These are phyloP conservation scores for Elgaria multicarinata DNA, from an alignment of 2,113 vertebrate genomes.

Conservation along the genomic window DNA sequence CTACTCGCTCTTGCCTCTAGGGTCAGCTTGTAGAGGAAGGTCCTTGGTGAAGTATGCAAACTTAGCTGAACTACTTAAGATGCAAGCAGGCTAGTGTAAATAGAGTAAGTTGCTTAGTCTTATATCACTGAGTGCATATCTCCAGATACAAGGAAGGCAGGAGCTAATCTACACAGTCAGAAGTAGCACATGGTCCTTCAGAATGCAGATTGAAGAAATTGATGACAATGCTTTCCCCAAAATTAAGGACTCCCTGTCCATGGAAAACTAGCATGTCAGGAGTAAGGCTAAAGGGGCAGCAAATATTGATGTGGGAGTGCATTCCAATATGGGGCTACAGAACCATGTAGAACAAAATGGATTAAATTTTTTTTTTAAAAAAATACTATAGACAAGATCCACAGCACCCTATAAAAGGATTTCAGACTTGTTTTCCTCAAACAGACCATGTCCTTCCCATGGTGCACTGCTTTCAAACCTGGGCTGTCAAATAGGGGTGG, in stretches of 20 bases:
- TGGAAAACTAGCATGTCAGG: not conserved
- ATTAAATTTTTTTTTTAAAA: too few species aligned
- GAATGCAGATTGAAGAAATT: not conserved
- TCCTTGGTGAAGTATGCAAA: not conserved
- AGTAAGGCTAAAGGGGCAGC: not conserved
- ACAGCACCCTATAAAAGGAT: not conserved
- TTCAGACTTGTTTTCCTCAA: not conserved
- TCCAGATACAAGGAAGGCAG: not conserved
- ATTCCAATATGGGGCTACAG: not conserved
- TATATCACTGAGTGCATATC: not conserved
- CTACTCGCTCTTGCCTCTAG: not conserved
- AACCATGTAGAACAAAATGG: not conserved
- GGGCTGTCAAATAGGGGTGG: not conserved
- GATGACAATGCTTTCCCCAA: not conserved
- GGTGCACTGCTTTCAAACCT: not conserved
- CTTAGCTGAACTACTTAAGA: not conserved
- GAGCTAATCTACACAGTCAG: not conserved
- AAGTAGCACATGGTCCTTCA: not conserved
- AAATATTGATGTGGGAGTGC: not conserved
- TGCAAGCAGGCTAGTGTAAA: not conserved
- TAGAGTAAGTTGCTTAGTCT: too few species aligned
- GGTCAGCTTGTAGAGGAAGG: not conserved
- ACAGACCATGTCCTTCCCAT: not conserved
- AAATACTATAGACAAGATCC: too few species aligned
- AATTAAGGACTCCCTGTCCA: not conserved